Evolutionary conservation across 2,797 vertebrate genomes (phyloP).

Genomic region (Gymnocypris eckloni): DNA sequence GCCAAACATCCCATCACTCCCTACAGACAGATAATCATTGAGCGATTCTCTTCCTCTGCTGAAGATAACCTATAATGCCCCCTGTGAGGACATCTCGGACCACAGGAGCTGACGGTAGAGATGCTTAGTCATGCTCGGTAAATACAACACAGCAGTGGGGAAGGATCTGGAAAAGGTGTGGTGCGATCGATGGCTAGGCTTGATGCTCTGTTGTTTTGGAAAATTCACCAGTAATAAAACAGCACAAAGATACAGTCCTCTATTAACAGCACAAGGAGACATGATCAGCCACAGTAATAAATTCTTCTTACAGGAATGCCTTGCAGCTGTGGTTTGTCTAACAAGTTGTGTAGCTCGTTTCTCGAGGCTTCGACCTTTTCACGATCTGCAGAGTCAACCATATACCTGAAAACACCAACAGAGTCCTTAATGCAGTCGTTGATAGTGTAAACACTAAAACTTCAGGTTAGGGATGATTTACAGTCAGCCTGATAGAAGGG

Average conservation of each 20-base stretch:
- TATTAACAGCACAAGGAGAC: not conserved
- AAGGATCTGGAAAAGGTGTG: conserved; percentile 31
- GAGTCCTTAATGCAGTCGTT: not conserved
- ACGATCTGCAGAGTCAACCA: conserved; percentile 97
- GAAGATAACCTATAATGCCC: conserved; percentile 7
- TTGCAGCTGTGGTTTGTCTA: conserved; percentile 99
- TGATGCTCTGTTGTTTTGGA: not conserved
- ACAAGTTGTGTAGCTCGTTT: conserved; percentile 97
- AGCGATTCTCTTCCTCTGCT: not conserved
- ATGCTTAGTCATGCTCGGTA: conserved; percentile 39
- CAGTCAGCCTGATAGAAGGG: not conserved
- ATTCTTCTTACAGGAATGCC: conserved; percentile 88
- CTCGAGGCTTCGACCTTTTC: conserved; percentile 97
- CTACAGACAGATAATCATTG: conserved; percentile 37
- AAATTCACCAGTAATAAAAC: not conserved
- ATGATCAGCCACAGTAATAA: not conserved
- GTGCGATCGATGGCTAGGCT: not conserved
- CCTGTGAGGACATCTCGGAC: conserved; percentile 16
- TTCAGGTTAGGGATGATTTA: not conserved
- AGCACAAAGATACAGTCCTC: not conserved
- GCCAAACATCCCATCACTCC: conserved; percentile 16
- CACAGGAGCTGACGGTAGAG: conserved; percentile 10
- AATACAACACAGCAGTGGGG: conserved; percentile 19
- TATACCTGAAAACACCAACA: conserved; percentile 82
- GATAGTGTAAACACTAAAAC: not conserved